A percentile compares a stretch with the other conserved stretches of the same genome.
These are phyloP conservation scores for Sebastes ruberrimus DNA, from an alignment of 2,797 vertebrate genomes.

Conservation along the genomic window DNA sequence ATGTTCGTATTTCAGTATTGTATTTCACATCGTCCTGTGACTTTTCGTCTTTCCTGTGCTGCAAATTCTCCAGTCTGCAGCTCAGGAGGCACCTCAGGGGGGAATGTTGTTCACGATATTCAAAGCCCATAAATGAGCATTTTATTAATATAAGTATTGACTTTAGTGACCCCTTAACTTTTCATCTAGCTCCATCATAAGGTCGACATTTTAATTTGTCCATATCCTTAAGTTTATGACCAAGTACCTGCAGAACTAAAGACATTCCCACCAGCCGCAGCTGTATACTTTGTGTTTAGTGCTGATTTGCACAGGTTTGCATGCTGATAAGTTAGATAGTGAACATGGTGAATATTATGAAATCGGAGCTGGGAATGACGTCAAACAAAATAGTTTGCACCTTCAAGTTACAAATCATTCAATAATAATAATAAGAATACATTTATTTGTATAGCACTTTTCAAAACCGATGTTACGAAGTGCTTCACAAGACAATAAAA, in stretches of 20 bases:
- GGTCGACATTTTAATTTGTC: background rate
- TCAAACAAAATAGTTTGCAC: too few relatives aligned
- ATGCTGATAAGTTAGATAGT: background rate
- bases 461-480: too few relatives aligned
- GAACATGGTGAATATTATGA: too few relatives aligned
- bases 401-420: too few relatives aligned
- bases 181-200: background rate
- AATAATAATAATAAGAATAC: too few relatives aligned
- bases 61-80: background rate
- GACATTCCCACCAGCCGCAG: background rate
- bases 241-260: too few relatives aligned
- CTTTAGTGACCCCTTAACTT: background rate
- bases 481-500: too few relatives aligned
- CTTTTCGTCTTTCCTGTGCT: background rate
- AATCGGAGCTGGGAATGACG: too few relatives aligned
- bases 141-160: background rate
- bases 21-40: constrained; percentile 9
- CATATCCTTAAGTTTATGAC: background rate
- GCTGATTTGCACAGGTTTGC: background rate
- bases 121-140: accelerated
- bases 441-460: too few relatives aligned
- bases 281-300: background rate
- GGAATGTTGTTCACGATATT: accelerated
- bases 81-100: background rate
- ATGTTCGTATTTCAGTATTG: background rate